Base-by-base conservation (phyloP, 2,797 vertebrate species). In the Leptatherina wallacei region DNA sequence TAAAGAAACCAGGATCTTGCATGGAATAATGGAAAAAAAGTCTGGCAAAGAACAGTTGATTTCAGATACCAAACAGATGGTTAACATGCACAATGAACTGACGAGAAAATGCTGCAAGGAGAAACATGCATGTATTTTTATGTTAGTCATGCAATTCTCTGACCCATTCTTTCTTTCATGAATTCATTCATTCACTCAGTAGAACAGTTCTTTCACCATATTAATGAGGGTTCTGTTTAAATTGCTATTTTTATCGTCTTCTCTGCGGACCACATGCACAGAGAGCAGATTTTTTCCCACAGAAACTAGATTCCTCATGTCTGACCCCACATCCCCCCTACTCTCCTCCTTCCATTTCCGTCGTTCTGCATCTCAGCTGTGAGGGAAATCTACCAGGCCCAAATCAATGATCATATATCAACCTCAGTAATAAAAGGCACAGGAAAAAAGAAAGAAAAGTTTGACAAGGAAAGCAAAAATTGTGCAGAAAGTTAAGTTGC, bases 231-330 rank as follows among this genome's bases (percentile, higher is more conserved):
- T 69, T 70, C 44, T 65, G 11, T 83, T 71, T 82, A 58, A 84
- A 58, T 16, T 33, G 62, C 83, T 90, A 89, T 91, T 89, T 89
- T 85, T 75, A 81, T 65, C 80, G 44, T 80, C 24, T 77, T 75
- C 74, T 80, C 80, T 62, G 77, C 35, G 29, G 61, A 38, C 62
- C 81, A 65, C 69, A 82, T 74, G 69, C 75, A 89, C 61, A 88
- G 67, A 84, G 87, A 85, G 78, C 65, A 54, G 56, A 84, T 82
- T 89, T 90, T 90, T 92, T 92, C 91, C 91, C 92, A 92, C 91
- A 92, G 91, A 93, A 91, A 90, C 82, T 62, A 86, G 82, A 93
- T 89, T 92, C 91, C 90, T 88, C 67, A 81, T 70, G 84, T 83
- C 80, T 92, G 88, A 92, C 87, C 87, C 84, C 75, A 52, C 63